Evolutionary conservation across 2,113 vertebrate genomes (phyloP), one percentile per base, ranked within the genome.

Genomic region (Oreotrochilus melanogaster): DNA sequence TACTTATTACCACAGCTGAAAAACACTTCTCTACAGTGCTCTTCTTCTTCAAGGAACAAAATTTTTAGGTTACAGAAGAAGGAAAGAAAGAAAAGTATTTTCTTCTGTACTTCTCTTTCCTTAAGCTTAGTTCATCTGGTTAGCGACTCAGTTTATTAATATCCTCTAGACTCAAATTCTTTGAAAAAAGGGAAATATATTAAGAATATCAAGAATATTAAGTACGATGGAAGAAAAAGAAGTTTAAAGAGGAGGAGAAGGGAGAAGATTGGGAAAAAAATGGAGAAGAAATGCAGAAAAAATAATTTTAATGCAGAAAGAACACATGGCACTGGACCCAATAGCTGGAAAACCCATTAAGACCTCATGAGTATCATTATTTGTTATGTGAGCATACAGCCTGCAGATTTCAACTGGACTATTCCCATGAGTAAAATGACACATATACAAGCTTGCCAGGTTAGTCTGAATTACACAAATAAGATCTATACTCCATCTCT

Each of bases 271-370:
- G 21, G 6, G 35, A 51, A 92, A 92, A 37, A 95, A 88, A 73
- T 8, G 12, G 16, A 25, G 48, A 80, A 90, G 37, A 88, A 78
- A 88, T 17, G 22, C 13, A 78, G 53, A 67, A 74, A 94, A 80
- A 54, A 37, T 6, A 30, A 72, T 25, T 51, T 47, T n/a, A 69
- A 85, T 30, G 54, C 72, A 92, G 51, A 95, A 92, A 92, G 75
- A 95, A 73, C 82, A 96, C 82, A 95, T 43, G 82, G 56, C 43
- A 92, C 64, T 90, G 58, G 89, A 90, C 15, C 51, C 25, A 83
- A 4, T 74, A 70, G 42, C 88, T 96, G 94, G 79, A 58, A 95
- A 95, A 93, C 3, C 37, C 94, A 97, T 94, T 96, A 94, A 71
- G 83, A 93, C 14, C 91, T 86, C 83, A 80, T 33, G 75, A 83